phyloP scores from a whole-genome alignment of 2,888 invertebrate species.

The Lissocephala sabroskyi region DNA sequence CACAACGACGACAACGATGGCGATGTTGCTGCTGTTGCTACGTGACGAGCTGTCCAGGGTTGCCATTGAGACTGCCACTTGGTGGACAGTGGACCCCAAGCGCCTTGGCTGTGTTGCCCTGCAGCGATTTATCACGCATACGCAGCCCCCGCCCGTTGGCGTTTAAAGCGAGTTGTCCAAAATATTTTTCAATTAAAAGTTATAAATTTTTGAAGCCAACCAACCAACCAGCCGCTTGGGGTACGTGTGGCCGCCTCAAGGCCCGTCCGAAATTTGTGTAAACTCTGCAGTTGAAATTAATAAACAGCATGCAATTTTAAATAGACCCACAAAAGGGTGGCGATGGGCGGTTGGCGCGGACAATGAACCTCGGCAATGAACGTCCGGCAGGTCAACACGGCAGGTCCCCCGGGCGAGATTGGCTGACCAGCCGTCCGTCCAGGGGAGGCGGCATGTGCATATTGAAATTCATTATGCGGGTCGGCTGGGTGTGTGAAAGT shows the following conservation, averaged over 20 bases:
- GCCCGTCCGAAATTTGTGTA: conserved; percentile 9
- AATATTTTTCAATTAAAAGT: conserved; percentile 51
- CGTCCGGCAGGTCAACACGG: conserved; percentile 46
- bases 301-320: conserved; percentile 50
- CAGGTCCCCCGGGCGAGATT: conserved; percentile 27
- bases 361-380: conserved; percentile 22
- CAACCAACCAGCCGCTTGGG: conserved; percentile 23
- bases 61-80: no score
- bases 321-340: no score
- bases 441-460: conserved; percentile 14
- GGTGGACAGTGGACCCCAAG: no score
- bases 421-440: no score
- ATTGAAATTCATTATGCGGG: conserved; percentile 52
- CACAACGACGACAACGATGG: not conserved
- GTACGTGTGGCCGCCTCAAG: not conserved
- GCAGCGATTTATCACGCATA: no score
- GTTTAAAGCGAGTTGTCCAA: conserved; percentile 38
- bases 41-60: conserved; percentile 13
- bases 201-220: conserved; percentile 48
- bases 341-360: not conserved
- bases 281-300: conserved; percentile 37
- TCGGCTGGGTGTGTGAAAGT: not conserved
- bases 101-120: no score
- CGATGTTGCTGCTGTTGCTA: not conserved
- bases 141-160: no score